phyloP scores from a whole-genome alignment of 2,113 vertebrate genomes.

The Arizona elegans region DNA sequence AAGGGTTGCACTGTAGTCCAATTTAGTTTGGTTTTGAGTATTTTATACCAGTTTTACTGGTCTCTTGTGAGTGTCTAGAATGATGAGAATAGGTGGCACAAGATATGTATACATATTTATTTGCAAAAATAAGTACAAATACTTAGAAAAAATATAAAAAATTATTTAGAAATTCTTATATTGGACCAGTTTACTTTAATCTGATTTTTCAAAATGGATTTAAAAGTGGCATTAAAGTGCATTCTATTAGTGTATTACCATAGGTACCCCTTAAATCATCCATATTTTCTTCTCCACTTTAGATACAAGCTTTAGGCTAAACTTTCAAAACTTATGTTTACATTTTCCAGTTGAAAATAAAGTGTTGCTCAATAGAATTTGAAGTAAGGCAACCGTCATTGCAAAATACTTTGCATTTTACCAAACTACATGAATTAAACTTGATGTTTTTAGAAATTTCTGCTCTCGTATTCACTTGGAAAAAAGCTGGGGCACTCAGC shows the following conservation, averaged over 20 bases:
- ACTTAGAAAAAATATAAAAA: not conserved
- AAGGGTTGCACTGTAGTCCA: not conserved
- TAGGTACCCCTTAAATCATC: not conserved
- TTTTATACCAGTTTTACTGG: not conserved
- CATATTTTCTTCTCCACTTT: not conserved
- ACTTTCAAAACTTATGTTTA: slow-evolving; percentile 28
- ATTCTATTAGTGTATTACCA: not conserved
- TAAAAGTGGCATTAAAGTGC: slow-evolving; percentile 12
- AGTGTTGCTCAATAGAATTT: slow-evolving; percentile 14
- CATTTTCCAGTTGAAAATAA: slow-evolving; percentile 29
- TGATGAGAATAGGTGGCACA: not conserved
- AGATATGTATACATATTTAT: not conserved
- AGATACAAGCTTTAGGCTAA: slow-evolving; percentile 26
- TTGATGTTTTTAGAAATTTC: slow-evolving; percentile 52
- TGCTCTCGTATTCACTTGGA: slow-evolving; percentile 51
- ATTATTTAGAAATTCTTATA: not conserved
- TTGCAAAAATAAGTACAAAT: not conserved
- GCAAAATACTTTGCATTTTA: slow-evolving; percentile 34
- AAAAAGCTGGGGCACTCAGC: slow-evolving; percentile 65
- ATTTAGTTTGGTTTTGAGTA: not conserved
- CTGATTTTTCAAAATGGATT: slow-evolving; percentile 24
- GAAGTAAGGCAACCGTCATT: slow-evolving; percentile 24
- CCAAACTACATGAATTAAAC: slow-evolving; percentile 41
- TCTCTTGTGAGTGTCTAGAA: not conserved
- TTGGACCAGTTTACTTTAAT: slow-evolving; percentile 5